Evolutionary conservation across 35 echinoderm and acorn worm species (phyloP).

Genomic region (Chiridota heheva): DNA sequence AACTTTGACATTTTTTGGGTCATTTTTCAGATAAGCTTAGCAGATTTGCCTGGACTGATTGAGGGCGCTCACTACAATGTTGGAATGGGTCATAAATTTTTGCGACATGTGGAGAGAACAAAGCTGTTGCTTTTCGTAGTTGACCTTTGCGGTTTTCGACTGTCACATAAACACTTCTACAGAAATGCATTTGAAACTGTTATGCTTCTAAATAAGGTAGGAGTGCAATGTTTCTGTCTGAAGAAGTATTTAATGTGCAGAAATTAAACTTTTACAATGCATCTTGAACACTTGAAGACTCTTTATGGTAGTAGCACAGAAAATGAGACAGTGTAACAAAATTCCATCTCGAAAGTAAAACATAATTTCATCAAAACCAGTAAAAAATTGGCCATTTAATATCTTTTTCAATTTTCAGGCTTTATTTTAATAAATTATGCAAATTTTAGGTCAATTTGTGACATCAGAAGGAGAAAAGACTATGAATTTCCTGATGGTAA

Average conservation of each 20-base stretch:
- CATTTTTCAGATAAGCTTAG: slow-evolving; percentile 75
- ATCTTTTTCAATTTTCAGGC: no score
- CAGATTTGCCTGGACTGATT: slow-evolving; percentile 93
- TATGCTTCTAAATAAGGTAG: slow-evolving; percentile 77
- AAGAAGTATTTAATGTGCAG: background rate
- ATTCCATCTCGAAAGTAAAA: background rate
- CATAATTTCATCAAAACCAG: background rate
- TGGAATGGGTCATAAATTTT: slow-evolving; percentile 93
- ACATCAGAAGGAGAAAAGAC: no score
- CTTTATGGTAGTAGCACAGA: background rate
- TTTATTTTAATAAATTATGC: no score
- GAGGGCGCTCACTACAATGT: slow-evolving; percentile 90
- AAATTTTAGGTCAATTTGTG: no score
- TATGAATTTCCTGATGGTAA: no score
- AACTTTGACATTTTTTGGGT: no score
- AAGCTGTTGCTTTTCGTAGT: slow-evolving; percentile 86
- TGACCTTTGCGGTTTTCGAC: slow-evolving; percentile 82
- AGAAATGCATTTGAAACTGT: slow-evolving; percentile 80
- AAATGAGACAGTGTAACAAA: background rate
- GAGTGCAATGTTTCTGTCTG: background rate
- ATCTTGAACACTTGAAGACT: no score
- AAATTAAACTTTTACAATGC: background rate
- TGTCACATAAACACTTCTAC: slow-evolving; percentile 62
- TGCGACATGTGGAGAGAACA: slow-evolving; percentile 90
- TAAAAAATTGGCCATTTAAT: background rate